Evolutionary conservation across 2,888 invertebrate genomes (phyloP).

Genomic region (Meliscaeva auricollis): DNA sequence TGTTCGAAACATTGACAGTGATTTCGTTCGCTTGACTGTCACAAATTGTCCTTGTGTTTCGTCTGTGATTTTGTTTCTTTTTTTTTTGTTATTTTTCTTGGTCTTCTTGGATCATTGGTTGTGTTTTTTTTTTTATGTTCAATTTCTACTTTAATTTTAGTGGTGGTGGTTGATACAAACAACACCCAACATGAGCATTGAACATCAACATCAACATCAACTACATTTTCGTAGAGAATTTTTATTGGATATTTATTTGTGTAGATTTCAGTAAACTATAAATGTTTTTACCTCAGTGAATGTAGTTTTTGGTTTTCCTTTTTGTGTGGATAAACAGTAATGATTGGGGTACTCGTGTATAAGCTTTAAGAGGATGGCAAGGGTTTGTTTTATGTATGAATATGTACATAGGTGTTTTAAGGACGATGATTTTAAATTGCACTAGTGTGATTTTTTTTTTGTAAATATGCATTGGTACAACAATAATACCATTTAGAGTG

Average conservation of each 20-base stretch:
- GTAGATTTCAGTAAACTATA: constrained; percentile 33
- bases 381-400: constrained; percentile 2
- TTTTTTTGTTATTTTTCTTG: constrained; percentile 17
- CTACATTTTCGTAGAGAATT: constrained; percentile 50
- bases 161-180: constrained; percentile 15
- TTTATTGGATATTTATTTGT: constrained; percentile 50
- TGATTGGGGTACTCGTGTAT: neutral
- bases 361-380: neutral
- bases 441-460: neutral
- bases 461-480: neutral
- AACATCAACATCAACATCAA: constrained; percentile 25
- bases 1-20: constrained; percentile 74
- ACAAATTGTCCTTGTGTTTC: constrained; percentile 63
- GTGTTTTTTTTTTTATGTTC: constrained; percentile 9
- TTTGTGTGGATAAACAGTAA: neutral
- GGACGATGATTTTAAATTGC: constrained; percentile 17
- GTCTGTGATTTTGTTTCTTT: constrained; percentile 3
- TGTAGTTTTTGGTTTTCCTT: neutral
- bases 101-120: neutral
- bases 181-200: constrained; percentile 3
- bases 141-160: constrained; percentile 11
- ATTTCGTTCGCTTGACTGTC: constrained; percentile 66
- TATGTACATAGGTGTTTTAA: constrained; percentile 28
- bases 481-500: neutral
- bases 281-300: constrained; percentile 12